Percentiles rank a stretch among this genome's conserved stretches.
Conservation (phyloP, 1,140 invertebrate species). For the Sycobia sp. region DNA sequence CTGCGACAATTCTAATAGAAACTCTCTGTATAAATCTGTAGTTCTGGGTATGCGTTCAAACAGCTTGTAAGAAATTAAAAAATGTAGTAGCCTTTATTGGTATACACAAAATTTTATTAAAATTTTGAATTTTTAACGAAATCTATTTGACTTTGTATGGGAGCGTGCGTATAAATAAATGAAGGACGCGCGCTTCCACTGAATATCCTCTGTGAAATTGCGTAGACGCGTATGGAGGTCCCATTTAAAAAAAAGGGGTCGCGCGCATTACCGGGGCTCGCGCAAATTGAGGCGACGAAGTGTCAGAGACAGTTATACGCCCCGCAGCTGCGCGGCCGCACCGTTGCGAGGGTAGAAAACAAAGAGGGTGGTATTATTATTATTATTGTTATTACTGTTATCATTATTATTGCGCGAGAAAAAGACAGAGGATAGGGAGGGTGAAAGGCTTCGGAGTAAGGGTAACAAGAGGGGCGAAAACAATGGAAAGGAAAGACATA, state of each 20-base stretch:
- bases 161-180: too few relatives aligned
- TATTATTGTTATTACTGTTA: not conserved
- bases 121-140: too few relatives aligned
- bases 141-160: too few relatives aligned
- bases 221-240: constrained; percentile 11
- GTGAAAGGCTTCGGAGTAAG: constrained; percentile 6
- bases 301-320: constrained; percentile 6
- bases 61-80: too few relatives aligned
- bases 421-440: not conserved
- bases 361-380: constrained; percentile 10
- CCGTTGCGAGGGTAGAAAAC: not conserved
- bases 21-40: too few relatives aligned
- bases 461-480: not conserved
- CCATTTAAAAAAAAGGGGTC: not conserved
- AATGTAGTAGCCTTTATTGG: too few relatives aligned
- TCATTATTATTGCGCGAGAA: too few relatives aligned
- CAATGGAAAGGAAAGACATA: not conserved
- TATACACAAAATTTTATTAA: too few relatives aligned
- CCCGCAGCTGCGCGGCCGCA: not conserved
- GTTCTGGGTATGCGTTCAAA: too few relatives aligned
- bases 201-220: not conserved
- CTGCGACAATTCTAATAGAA: too few relatives aligned
- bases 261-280: not conserved
- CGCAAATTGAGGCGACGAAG: constrained; percentile 19
- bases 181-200: not conserved